Conservation (phyloP, 1,140 invertebrate species). For the Nylanderia fulva region DNA sequence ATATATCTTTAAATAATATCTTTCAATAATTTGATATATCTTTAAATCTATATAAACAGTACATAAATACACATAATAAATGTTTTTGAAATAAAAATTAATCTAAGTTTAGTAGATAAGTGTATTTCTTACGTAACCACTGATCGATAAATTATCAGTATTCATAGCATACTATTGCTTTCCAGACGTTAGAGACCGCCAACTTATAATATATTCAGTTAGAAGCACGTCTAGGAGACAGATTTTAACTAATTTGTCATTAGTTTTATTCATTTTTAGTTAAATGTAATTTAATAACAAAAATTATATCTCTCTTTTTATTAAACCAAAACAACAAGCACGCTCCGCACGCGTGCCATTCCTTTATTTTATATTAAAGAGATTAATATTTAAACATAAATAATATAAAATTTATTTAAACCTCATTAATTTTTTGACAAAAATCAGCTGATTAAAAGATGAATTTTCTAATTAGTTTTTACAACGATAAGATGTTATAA, state of each 20-base stretch:
- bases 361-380: no score
- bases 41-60: not conserved
- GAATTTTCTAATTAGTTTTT: no score
- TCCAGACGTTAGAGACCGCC: not conserved
- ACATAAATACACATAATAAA: not conserved
- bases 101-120: constrained; percentile 1
- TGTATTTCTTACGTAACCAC: constrained; percentile 16
- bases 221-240: not conserved
- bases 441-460: no score
- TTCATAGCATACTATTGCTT: not conserved
- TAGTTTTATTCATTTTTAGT: not conserved
- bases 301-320: no score
- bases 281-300: not conserved
- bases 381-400: no score
- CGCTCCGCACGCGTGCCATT: no score
- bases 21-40: not conserved
- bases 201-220: not conserved
- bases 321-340: no score
- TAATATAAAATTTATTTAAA: no score
- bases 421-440: no score
- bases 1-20: not conserved
- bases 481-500: no score
- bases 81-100: not conserved
- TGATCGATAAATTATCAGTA: constrained; percentile 31
- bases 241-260: not conserved